Base-by-base conservation (phyloP, 2,888 invertebrate genomes). In the Notodonta dromedarius region DNA sequence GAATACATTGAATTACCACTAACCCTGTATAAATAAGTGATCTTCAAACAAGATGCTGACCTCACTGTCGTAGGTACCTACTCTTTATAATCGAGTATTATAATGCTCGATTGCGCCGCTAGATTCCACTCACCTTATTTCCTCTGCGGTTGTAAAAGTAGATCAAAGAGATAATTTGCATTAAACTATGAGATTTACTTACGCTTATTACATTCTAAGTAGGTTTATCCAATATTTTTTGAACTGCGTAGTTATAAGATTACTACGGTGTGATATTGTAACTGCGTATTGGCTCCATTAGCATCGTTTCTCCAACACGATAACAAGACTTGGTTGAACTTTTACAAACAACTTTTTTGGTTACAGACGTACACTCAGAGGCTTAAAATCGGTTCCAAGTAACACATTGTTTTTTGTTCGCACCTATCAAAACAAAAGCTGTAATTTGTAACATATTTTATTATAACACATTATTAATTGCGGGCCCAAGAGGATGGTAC, bases 101-200 rank as follows among this genome's bases (percentile, higher is more conserved):
- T 11, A 4, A 2, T 4, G 9, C 4, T 14, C n/a, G 48, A 13
- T 5, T n/a, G 5, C 2, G 13, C 48, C 48, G 5, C 48, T 48
- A 48, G 6, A 48, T 12, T 13, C 48, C 6, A 48, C 13, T 48
- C n/a, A 48, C n/a, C 48, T 14, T 48, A 48, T 13, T n/a, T 14
- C n/a, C n/a, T n/a, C 5, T 11, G n/a, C 7, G 14, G 6, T n/a
- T 48, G 4, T 5, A n/a, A 48, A n/a, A 14, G 48, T 48, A 6
- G 14, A n/a, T 48, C n/a, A 48, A n/a, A 48, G 48, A 14, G n/a
- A n/a, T n/a, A n/a, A 48, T 48, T 48, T 48, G 48, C 48, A 48
- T 48, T 48, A 14, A n/a, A n/a, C n/a, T 48, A 48, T 48, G 48
- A 48, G 48, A 48, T 48, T n/a, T 8, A 48, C 6, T 6, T 14